Conservation (phyloP, 1,140 invertebrate species). For the Euglossa dilemma region DNA sequence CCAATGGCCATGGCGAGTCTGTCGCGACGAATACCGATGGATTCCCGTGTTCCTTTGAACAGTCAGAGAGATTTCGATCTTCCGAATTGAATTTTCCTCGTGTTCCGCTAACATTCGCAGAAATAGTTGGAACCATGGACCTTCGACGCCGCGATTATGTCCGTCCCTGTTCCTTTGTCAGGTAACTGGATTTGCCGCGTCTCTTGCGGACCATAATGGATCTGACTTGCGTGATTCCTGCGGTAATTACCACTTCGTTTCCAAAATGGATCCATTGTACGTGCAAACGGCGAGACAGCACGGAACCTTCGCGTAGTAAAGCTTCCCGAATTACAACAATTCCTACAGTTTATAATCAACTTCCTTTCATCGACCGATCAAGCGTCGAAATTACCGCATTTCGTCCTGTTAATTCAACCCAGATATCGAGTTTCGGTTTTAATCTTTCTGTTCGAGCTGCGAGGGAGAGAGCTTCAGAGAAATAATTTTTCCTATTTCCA, state of each 20-base stretch:
- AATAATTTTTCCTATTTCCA: too few relatives aligned
- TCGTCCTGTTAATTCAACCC: too few relatives aligned
- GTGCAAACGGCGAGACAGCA: not conserved
- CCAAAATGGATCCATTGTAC: not conserved
- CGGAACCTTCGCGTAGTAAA: not conserved
- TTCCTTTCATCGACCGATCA: not conserved
- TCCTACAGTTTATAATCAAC: not conserved
- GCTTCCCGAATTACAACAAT: not conserved
- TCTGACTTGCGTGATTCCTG: not conserved
- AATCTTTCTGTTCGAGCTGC: too few relatives aligned
- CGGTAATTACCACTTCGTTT: slow-evolving; percentile 2
- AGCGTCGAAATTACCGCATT: too few relatives aligned
- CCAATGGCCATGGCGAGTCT: not conserved
- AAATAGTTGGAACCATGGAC: not conserved
- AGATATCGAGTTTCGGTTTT: too few relatives aligned
- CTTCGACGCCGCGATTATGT: not conserved
- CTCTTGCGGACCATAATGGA: not conserved
- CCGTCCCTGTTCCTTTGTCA: not conserved
- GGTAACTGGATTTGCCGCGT: not conserved
- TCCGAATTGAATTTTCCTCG: not conserved
- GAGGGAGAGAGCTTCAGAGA: too few relatives aligned
- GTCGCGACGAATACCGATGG: not conserved
- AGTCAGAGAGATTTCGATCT: not conserved
- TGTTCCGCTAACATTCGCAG: not conserved
- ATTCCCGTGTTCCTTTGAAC: not conserved